Conservation (phyloP, 1,140 invertebrate species). For the Drosophila kepulauana region DNA sequence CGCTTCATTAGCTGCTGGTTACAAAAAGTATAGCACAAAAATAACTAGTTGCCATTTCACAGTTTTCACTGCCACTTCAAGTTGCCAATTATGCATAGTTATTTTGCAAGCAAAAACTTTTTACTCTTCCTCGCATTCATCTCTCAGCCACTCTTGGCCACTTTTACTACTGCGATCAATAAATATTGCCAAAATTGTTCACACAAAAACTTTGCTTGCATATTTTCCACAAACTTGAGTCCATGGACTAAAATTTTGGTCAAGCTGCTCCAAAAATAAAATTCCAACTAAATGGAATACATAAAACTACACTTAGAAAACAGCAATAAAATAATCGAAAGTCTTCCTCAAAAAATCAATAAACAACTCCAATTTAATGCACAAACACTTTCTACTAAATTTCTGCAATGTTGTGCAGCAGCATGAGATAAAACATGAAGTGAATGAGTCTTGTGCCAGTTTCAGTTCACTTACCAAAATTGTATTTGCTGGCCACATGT, state of each 20-base stretch:
- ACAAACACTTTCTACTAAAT: background rate
- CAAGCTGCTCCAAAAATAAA: constrained; percentile 9
- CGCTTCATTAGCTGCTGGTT: constrained; percentile 73
- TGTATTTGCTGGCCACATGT: constrained; percentile 41
- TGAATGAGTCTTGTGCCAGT: constrained; percentile 4
- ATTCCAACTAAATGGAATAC: constrained; percentile 17
- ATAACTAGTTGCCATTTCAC: constrained; percentile 27
- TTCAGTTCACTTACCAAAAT: constrained; percentile 44
- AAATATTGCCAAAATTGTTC: constrained; percentile 68
- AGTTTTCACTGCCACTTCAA: constrained; percentile 41
- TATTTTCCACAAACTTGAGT: constrained; percentile 30
- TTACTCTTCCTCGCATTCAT: constrained; percentile 9
- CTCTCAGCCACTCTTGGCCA: constrained; percentile 35
- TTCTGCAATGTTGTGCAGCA: background rate
- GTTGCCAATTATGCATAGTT: constrained; percentile 70
- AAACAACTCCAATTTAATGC: background rate
- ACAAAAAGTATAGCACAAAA: constrained; percentile 20
- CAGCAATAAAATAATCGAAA: constrained; percentile 20
- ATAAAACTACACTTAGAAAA: constrained; percentile 2
- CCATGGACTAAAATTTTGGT: constrained; percentile 17
- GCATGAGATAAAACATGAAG: background rate
- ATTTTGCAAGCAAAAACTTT: constrained; percentile 63
- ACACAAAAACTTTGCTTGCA: constrained; percentile 50
- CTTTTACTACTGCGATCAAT: constrained; percentile 60
- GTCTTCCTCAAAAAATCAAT: constrained; percentile 18